A percentile compares a stretch with the other conserved stretches of the same genome.
Evolutionary conservation across 2,113 vertebrate genomes (phyloP).

Genomic region (Spheniscus mendiculus): DNA sequence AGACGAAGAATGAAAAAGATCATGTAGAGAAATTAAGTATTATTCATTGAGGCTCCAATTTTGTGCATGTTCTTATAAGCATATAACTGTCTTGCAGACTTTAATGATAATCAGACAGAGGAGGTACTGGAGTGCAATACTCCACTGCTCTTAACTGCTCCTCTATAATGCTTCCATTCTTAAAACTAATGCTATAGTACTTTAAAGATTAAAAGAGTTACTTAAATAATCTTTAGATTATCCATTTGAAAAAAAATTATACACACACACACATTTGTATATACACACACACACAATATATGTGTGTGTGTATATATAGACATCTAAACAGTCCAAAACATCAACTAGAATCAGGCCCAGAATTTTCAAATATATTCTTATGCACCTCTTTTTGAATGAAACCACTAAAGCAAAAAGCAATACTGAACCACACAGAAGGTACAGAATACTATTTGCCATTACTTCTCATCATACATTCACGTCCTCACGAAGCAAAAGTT

Average conservation of each 20-base stretch:
- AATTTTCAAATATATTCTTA: not conserved
- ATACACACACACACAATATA: too few species aligned
- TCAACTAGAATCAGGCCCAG: not conserved
- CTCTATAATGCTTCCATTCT: not conserved
- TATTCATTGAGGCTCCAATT: not conserved
- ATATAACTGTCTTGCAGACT: not conserved
- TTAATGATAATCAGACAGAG: not conserved
- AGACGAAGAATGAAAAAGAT: not conserved
- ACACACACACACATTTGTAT: accelerated
- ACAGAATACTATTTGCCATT: not conserved
- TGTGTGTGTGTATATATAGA: not conserved
- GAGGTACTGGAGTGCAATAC: not conserved
- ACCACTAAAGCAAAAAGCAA: not conserved
- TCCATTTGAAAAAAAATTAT: not conserved
- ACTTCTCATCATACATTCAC: not conserved
- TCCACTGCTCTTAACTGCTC: not conserved
- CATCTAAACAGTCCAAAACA: not conserved
- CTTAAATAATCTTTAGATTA: not conserved
- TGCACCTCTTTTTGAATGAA: not conserved
- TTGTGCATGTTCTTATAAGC: not conserved
- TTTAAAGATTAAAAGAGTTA: not conserved
- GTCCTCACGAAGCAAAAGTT: not conserved
- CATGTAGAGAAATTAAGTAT: not conserved
- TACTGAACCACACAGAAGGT: not conserved
- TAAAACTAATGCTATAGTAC: not conserved